Conservation (phyloP, 2,797 vertebrate genomes). For the Odontamblyopus lacepedii region DNA sequence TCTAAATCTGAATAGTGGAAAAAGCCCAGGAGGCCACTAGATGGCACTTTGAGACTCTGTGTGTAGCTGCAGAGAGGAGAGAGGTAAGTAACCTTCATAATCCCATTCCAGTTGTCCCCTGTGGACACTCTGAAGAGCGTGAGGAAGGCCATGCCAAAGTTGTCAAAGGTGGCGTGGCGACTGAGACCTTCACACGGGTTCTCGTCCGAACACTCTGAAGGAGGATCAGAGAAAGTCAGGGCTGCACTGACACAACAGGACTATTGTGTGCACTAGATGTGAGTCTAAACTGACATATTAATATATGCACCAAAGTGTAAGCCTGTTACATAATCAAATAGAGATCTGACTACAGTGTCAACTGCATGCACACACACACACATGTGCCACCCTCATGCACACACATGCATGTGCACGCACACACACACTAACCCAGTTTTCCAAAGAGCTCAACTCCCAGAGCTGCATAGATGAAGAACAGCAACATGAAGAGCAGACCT, state of each 20-base stretch:
- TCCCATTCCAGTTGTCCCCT: slow-evolving; percentile 98
- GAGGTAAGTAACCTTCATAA: slow-evolving; percentile 90
- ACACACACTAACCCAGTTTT: slow-evolving; percentile 88
- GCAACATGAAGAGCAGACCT: slow-evolving; percentile 98
- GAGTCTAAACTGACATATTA: slow-evolving; percentile 56
- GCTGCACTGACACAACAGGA: slow-evolving; percentile 69
- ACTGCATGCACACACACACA: slow-evolving; percentile 39
- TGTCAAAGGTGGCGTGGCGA: slow-evolving; percentile 93
- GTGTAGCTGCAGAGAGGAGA: neutral
- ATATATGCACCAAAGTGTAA: slow-evolving; percentile 56
- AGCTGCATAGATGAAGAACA: slow-evolving; percentile 99
- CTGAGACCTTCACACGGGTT: slow-evolving; percentile 91
- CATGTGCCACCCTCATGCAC: slow-evolving; percentile 19
- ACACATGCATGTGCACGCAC: slow-evolving; percentile 31
- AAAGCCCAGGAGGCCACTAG: slow-evolving; percentile 4
- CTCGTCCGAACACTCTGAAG: slow-evolving; percentile 29
- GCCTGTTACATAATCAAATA: slow-evolving; percentile 55
- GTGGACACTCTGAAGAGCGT: slow-evolving; percentile 96
- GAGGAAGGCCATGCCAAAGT: slow-evolving; percentile 97
- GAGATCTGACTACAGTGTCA: slow-evolving; percentile 50
- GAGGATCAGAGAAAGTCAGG: slow-evolving; percentile 66
- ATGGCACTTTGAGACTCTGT: slow-evolving; percentile 13
- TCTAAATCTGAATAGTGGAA: neutral
- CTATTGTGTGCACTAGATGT: slow-evolving; percentile 44
- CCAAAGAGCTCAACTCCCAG: slow-evolving; percentile 98